Evolutionary conservation across 2,113 vertebrate genomes (phyloP).

Genomic region (Coryphaenoides rupestris): DNA sequence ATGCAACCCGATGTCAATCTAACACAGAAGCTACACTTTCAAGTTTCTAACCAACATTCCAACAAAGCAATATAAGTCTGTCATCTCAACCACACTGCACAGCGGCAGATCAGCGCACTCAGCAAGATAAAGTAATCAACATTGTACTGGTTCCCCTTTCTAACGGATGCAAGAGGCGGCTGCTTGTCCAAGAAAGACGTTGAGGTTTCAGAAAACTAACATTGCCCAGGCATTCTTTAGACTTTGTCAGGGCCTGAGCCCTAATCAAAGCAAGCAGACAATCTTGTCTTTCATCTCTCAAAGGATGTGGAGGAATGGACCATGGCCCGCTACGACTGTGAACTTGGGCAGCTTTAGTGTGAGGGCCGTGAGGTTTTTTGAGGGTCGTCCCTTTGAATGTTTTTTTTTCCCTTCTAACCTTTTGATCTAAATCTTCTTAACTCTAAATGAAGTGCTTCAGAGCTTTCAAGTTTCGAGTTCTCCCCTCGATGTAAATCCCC

Average conservation of each 20-base stretch:
- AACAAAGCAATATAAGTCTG: constrained; percentile 29
- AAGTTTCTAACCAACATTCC: constrained; percentile 13
- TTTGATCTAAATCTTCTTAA: constrained; percentile 82
- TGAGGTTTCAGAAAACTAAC: constrained; percentile 55
- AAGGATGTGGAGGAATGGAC: constrained; percentile 61
- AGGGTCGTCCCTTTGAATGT: constrained; percentile 59
- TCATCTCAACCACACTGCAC: constrained; percentile 25
- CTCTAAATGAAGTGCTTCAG: constrained; percentile 76
- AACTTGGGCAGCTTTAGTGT: constrained; percentile 68
- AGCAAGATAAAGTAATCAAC: constrained; percentile 50
- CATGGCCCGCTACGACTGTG: constrained; percentile 63
- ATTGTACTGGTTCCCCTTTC: constrained; percentile 40
- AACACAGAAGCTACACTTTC: too few relatives aligned
- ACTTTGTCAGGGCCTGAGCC: constrained; percentile 50
- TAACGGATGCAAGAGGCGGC: constrained; percentile 29
- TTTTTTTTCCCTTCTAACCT: constrained; percentile 64
- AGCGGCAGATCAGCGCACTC: constrained; percentile 25
- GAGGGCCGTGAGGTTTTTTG: constrained; percentile 41
- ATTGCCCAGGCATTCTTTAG: constrained; percentile 54
- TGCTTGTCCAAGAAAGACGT: constrained; percentile 35
- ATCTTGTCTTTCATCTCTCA: constrained; percentile 70
- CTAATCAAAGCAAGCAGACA: constrained; percentile 58
- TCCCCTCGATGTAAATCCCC: constrained; percentile 69
- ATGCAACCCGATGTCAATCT: too few relatives aligned
- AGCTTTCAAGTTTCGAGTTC: constrained; percentile 67